Evolutionary conservation across 2,888 invertebrate species (phyloP).

Genomic region (Sarcophaga subvicina): DNA sequence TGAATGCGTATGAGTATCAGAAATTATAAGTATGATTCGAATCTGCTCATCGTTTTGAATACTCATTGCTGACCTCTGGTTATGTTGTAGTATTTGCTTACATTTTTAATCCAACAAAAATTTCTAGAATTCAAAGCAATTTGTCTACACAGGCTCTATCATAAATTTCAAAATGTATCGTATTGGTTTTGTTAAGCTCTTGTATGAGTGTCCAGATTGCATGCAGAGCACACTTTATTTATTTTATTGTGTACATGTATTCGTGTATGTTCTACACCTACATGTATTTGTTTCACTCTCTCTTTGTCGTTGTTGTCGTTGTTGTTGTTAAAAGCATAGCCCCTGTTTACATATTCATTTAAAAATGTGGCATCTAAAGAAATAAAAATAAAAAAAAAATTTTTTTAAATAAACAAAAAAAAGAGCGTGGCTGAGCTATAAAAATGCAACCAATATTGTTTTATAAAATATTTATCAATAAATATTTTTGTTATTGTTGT

Average conservation of each 20-base stretch:
- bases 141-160: too few species aligned
- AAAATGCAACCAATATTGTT: conserved; percentile 67
- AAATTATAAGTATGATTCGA: too few species aligned
- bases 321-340: not conserved
- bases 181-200: not conserved
- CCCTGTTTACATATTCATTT: not conserved
- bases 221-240: not conserved
- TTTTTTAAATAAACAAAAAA: not conserved
- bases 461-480: conserved; percentile 69
- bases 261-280: not conserved
- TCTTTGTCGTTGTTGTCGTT: not conserved
- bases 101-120: too few species aligned
- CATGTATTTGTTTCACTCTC: not conserved
- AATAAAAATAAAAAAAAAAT: conserved; percentile 32
- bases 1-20: too few species aligned
- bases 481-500: conserved; percentile 40
- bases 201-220: not conserved
- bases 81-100: too few species aligned
- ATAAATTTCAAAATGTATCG: too few species aligned
- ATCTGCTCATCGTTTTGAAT: too few species aligned
- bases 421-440: conserved; percentile 5
- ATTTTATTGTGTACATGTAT: not conserved
- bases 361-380: conserved; percentile 44
- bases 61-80: too few species aligned
- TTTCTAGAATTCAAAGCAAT: too few species aligned